Evolutionary conservation across 2,797 vertebrate genomes (phyloP).

Genomic region (Kryptolebias ocellatus): DNA sequence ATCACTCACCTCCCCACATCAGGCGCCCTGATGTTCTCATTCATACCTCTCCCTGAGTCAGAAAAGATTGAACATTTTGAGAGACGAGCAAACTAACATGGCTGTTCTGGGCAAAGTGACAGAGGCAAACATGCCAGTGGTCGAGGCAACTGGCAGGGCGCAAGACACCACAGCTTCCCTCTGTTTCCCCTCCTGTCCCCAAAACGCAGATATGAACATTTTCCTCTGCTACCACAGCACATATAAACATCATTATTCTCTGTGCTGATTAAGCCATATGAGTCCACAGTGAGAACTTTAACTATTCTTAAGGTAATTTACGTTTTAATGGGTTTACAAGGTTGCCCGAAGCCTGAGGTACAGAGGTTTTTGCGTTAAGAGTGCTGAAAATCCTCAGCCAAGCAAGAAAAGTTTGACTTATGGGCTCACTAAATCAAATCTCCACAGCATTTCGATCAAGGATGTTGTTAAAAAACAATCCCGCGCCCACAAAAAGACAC

Average conservation of each 20-base stretch:
- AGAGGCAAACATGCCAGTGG: constrained; percentile 70
- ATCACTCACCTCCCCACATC: constrained; percentile 35
- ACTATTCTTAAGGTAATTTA: constrained; percentile 58
- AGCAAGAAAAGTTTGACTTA: constrained; percentile 62
- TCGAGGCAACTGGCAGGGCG: constrained; percentile 57
- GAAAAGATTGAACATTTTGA: constrained; percentile 59
- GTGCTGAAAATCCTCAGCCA: constrained; percentile 63
- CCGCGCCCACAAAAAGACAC: constrained; percentile 48
- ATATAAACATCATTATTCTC: constrained; percentile 55
- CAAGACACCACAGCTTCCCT: constrained; percentile 55
- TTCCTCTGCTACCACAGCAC: constrained; percentile 39
- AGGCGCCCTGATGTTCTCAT: constrained; percentile 55
- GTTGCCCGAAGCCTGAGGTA: constrained; percentile 47
- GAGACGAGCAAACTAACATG: constrained; percentile 71
- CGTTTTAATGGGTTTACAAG: constrained; percentile 50
- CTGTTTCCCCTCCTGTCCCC: constrained; percentile 32
- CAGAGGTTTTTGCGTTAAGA: constrained; percentile 48
- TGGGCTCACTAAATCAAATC: constrained; percentile 65
- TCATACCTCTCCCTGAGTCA: constrained; percentile 44
- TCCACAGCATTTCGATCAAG: constrained; percentile 48
- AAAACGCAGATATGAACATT: constrained; percentile 40
- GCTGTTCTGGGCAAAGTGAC: constrained; percentile 63
- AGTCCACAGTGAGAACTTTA: constrained; percentile 43
- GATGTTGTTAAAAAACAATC: constrained; percentile 51
- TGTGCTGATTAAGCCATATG: constrained; percentile 34